Percentiles rank a stretch among this genome's conserved stretches.
Conservation (phyloP, 1,140 invertebrate species). For the Diachasmimorpha longicaudata region DNA sequence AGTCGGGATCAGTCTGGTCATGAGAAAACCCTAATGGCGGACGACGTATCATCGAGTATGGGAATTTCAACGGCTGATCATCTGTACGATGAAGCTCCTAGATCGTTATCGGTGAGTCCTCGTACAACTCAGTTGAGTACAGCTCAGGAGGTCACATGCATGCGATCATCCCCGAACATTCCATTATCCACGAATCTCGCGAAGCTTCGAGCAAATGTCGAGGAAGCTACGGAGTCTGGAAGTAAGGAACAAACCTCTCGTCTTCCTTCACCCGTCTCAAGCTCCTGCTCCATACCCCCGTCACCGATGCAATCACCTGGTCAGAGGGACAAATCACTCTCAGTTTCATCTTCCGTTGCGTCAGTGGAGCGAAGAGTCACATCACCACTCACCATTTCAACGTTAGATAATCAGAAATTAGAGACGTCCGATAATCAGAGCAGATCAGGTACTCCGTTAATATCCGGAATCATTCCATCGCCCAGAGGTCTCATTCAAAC, state of each 20-base stretch:
- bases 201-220: constrained; percentile 33
- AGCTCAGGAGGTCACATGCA: constrained; percentile 16
- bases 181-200: constrained; percentile 34
- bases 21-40: constrained; percentile 21
- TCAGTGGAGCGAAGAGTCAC: constrained; percentile 16
- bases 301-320: neutral
- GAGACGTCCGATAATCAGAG: neutral
- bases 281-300: neutral
- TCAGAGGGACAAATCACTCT: neutral
- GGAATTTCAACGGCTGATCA: constrained; percentile 39
- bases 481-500: constrained; percentile 13
- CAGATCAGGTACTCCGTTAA: neutral
- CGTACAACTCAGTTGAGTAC: neutral
- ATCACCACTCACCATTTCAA: constrained; percentile 35
- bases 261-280: neutral
- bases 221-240: neutral
- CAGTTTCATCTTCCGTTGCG: neutral
- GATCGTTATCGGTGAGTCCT: constrained; percentile 23
- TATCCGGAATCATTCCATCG: constrained; percentile 1
- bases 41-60: constrained; percentile 33
- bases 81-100: constrained; percentile 48
- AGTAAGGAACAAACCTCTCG: neutral
- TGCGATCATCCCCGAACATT: constrained; percentile 33
- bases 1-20: constrained; percentile 30
- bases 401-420: neutral